These are phyloP conservation scores for Poeciliopsis prolifica DNA, from an alignment of 2,113 vertebrate species.

Conservation along the genomic window DNA sequence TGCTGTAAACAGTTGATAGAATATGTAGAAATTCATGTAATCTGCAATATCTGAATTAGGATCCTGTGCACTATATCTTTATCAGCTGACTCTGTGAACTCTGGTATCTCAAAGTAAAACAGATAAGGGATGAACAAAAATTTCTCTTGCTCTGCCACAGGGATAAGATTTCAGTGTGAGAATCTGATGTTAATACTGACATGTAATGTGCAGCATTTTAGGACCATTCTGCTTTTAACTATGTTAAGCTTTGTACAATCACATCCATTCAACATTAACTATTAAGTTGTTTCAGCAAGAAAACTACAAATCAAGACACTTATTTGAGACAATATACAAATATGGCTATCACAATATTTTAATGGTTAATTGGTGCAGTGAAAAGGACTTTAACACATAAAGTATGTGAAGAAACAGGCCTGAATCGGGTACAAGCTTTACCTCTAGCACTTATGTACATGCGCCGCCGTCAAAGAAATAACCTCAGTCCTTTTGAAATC, in stretches of 20 bases:
- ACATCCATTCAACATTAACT: neutral
- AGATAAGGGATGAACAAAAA: neutral
- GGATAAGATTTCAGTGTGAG: too few species aligned
- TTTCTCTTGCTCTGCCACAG: neutral
- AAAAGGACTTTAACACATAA: too few species aligned
- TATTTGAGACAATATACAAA: neutral
- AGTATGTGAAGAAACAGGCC: too few species aligned
- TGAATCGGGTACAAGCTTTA: neutral
- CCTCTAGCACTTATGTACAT: neutral
- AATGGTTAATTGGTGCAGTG: too few species aligned
- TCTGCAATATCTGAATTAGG: neutral
- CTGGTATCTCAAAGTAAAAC: neutral
- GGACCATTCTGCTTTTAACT: neutral
- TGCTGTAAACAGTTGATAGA: too few species aligned
- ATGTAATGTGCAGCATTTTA: neutral
- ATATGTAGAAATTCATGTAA: too few species aligned
- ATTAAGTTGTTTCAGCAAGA: neutral
- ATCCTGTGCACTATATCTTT: neutral
- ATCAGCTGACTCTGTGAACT: neutral
- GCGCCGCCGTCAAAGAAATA: neutral
- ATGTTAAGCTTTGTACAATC: neutral
- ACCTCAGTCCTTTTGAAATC: neutral
- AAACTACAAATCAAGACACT: neutral
- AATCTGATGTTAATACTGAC: neutral
- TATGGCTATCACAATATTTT: neutral